Evolutionary conservation across 2,888 invertebrate genomes (phyloP).

Genomic region (Tipula lateralis): DNA sequence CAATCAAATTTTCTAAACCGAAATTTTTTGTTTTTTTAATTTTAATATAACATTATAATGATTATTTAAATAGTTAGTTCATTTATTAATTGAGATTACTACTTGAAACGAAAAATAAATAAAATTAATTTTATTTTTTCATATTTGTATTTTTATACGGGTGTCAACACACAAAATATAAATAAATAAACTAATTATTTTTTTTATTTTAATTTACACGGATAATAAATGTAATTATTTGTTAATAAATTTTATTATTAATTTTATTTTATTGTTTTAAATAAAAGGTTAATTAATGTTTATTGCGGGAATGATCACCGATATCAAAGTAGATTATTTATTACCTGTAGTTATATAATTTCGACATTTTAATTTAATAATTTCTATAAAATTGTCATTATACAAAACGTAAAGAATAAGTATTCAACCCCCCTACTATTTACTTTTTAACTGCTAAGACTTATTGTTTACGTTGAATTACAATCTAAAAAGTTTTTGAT

Average conservation of each 20-base stretch:
- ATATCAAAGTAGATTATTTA: neutral
- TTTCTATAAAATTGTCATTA: too few species aligned
- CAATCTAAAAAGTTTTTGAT: too few species aligned
- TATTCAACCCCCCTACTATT: too few species aligned
- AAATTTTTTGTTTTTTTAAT: neutral
- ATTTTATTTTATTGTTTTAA: neutral
- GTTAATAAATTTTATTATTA: neutral
- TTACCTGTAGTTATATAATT: neutral
- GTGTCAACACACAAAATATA: neutral
- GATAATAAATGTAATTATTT: neutral
- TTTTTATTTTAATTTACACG: constrained; percentile 11
- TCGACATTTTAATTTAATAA: too few species aligned
- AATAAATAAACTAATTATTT: neutral
- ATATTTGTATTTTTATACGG: neutral
- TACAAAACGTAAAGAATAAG: too few species aligned
- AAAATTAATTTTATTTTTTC: neutral
- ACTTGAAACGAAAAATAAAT: neutral
- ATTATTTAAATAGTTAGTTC: neutral
- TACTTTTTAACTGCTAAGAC: too few species aligned
- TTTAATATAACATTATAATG: neutral
- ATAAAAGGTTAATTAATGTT: neutral
- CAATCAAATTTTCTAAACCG: neutral
- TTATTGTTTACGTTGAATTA: too few species aligned
- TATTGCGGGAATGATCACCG: neutral
- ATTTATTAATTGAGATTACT: neutral